Evolutionary conservation across 2,797 vertebrate species (phyloP), one percentile per base, ranked within the genome.

Genomic region (Loris lydekkerianus): DNA sequence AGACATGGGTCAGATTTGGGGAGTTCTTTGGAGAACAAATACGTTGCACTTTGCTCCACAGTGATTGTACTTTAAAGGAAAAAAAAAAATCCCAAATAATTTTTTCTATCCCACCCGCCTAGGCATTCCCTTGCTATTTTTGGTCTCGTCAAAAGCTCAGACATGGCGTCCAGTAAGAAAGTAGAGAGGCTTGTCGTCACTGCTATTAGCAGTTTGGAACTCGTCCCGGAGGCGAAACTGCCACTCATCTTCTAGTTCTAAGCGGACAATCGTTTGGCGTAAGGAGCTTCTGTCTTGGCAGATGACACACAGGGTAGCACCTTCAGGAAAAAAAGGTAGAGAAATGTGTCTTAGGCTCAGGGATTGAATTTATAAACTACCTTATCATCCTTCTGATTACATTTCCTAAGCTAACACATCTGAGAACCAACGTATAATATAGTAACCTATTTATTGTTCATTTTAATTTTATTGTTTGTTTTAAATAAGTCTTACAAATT

Each of bases 231-330:
- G 99, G 3, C 99, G 99, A 98, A 99, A 99, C 98, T 99, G 99
- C 99, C 99, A 99, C 98, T 99, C 99, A 1, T 99, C 99, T 98
- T 99, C 99, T 97, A 99, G 94, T 98, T 99, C 99, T 97, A 99
- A 76, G 5, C 99, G 98, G 21, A 99, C 99, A 77, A 99, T 99
- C 5, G 99, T 99, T 98, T 99, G 99, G 87, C 99, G 99, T 95
- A 99, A 98, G 3, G 99, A 99, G 95, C 99, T 99, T 88, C 99
- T 99, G 98, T 99, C 99, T 98, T 99, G 99, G 95, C 99, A 99
- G 97, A 99, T 99, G 97, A 99, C 99, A 60, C 99, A 99, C 69
- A 99, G 98, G 21, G 99, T 99, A 98, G 99, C 99, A 97, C 99
- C 99, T 99, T 96, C 69, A 95, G 63, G 27, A 96, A 82, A n/a